Evolutionary conservation across 2,888 invertebrate species (phyloP), one percentile per base, ranked within the genome.

Genomic region (Atherix ibis): DNA sequence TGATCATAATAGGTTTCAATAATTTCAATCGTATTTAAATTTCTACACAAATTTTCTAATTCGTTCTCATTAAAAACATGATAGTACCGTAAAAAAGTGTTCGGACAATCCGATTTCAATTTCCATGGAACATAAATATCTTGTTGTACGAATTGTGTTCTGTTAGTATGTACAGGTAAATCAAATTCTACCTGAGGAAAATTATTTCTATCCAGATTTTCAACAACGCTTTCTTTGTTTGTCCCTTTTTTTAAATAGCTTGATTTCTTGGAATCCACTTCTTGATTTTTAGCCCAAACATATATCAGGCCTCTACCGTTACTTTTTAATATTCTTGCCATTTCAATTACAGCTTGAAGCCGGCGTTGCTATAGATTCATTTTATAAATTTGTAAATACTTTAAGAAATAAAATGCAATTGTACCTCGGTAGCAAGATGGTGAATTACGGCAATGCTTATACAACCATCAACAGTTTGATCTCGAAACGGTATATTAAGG

Each of bases 111-210:
- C 10, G 16, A n/a, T 46, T 74, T 78, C 26, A 80, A 60, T 51
- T 85, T 87, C 98, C 98, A 98, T 0, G 97, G 97, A 1, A 98
- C 97, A 19, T 98, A 65, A 39, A 97, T 60, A 59, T 99, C 97
- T 44, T 80, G 79, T 46, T 88, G 76, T 48, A 73, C 67, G 58
- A 99, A 99, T 48, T 84, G 74, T 0, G 88, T 92, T 37, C 92
- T 69, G 54, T 94, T 94, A 32, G 76, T 76, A 54, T 98, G 97
- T 14, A 98, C 68, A 0, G 87, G 84, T 58, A 52, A 39, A 6
- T 6, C 6, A 8, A 10, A 6, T 8, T 22, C 22, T 8, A 22
- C 10, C 10, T 22, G 22, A 8, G 22, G 10, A 22, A 22, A 22
- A 8, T 10, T 0, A 51, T 42, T 15, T 45, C 35, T 4, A 13